phyloP scores from a whole-genome alignment of 2,113 vertebrate genomes.

The Mustela lutreola region DNA sequence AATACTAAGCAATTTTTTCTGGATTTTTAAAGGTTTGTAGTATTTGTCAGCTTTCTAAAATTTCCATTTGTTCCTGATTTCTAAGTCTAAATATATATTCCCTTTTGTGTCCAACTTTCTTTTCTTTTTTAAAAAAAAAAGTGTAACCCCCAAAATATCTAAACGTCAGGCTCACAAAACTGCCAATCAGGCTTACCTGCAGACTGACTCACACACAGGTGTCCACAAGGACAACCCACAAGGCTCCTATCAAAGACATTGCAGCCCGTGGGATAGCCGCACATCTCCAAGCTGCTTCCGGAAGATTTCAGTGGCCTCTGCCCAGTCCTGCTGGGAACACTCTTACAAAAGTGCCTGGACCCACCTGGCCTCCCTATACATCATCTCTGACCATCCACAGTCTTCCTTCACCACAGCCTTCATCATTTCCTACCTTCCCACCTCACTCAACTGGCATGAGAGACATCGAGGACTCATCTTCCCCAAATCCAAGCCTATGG shows the following conservation, averaged over 20 bases:
- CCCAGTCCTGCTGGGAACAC: background rate
- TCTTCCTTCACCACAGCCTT: background rate
- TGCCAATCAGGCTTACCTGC: background rate
- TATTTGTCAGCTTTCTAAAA: constrained; percentile 37
- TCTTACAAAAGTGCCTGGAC: background rate
- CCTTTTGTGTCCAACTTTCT: background rate
- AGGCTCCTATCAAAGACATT: background rate
- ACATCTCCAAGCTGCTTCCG: background rate
- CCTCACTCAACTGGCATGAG: background rate
- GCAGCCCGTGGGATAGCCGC: background rate
- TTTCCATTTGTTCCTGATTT: constrained; percentile 34
- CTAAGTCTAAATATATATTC: constrained; percentile 47
- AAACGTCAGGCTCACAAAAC: background rate
- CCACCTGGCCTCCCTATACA: background rate
- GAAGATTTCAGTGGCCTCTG: background rate
- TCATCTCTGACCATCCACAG: background rate
- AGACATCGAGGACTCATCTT: background rate
- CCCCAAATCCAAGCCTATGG: background rate
- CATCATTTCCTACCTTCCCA: background rate
- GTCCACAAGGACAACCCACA: background rate
- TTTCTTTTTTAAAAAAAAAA: background rate
- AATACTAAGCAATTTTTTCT: constrained; percentile 16
- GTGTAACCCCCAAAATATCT: background rate
- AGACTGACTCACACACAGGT: background rate
- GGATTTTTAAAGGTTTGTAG: background rate